Evolutionary conservation across 2,888 invertebrate species (phyloP), one percentile per base, ranked within the genome.

Genomic region (Alsophila aescularia): DNA sequence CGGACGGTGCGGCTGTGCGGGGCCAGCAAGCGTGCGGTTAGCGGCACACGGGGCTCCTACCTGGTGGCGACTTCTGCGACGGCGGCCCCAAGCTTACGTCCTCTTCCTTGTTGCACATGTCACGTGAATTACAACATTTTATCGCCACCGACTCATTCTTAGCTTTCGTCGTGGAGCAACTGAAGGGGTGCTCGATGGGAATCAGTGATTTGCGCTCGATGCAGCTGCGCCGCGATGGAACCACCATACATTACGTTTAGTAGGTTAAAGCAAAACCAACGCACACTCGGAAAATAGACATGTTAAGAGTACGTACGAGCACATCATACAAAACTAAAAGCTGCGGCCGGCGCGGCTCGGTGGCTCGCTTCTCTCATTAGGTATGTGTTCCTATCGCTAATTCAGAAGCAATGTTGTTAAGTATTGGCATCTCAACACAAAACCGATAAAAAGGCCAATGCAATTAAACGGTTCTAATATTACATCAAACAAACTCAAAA

Each of bases 181-280:
- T 93, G 93, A 96, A 93, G 88, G 96, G 95, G 87, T 96, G 95
- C 93, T 95, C 95, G 90, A 93, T 93, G 86, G 96, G 96, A 87
- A 95, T 93, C 92, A 94, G 93, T 87, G 94, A 93, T 87, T 92
- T 92, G 92, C 92, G 93, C 87, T 94, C 93, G 93, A 96, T 94
- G 93, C 96, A 96, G 94, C 96, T 96, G 93, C 92, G 85, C 83
- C 87, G 83, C 89, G 82, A 84, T 80, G 83, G 88, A 90, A 92
- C 86, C 90, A 90, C 89, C 88, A 88, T 84, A 88, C 81, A 90
- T 84, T 79, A 89, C 87, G 87, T 91, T 90, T 93, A 92, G 92
- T 93, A 92, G 92, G 92, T 92, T 91, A 92, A 92, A 89, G 91
- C 89, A 87, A 91, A 90, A 86, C 83, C 90, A 92, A 90, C 82